Conservation (phyloP, 2,888 invertebrate species). For the Oasisia sp. region DNA sequence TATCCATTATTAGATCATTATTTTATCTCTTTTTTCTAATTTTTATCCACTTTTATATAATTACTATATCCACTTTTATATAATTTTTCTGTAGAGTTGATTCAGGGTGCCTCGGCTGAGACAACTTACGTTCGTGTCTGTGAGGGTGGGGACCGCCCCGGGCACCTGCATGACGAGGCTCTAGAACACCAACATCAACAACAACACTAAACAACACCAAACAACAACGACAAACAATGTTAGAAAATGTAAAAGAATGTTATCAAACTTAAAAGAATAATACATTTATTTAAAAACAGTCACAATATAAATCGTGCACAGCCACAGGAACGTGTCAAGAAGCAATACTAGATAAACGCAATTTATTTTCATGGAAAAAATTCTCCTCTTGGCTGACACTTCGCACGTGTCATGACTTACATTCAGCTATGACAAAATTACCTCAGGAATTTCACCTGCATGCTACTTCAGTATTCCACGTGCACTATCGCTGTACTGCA, state of each 20-base stretch:
- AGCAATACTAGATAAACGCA: background rate
- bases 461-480: too few relatives aligned
- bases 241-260: background rate
- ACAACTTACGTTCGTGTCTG: constrained; percentile 17
- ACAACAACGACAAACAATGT: background rate
- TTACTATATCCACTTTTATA: too few relatives aligned
- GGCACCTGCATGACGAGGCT: background rate
- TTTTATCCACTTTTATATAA: too few relatives aligned
- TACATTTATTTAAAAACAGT: background rate
- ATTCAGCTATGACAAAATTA: background rate
- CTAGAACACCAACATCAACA: background rate
- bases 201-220: background rate
- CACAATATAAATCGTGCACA: background rate
- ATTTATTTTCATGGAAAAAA: background rate
- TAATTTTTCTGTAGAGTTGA: too few relatives aligned
- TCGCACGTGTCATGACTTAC: background rate
- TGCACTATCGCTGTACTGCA: too few relatives aligned
- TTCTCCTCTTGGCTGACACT: background rate
- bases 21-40: too few relatives aligned
- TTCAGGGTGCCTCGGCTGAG: background rate
- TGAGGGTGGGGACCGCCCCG: background rate
- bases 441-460: too few relatives aligned
- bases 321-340: background rate
- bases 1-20: too few relatives aligned
- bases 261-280: background rate